These are phyloP conservation scores for Zaprionus ornatus DNA, from an alignment of 1,140 invertebrate genomes.

Conservation along the genomic window DNA sequence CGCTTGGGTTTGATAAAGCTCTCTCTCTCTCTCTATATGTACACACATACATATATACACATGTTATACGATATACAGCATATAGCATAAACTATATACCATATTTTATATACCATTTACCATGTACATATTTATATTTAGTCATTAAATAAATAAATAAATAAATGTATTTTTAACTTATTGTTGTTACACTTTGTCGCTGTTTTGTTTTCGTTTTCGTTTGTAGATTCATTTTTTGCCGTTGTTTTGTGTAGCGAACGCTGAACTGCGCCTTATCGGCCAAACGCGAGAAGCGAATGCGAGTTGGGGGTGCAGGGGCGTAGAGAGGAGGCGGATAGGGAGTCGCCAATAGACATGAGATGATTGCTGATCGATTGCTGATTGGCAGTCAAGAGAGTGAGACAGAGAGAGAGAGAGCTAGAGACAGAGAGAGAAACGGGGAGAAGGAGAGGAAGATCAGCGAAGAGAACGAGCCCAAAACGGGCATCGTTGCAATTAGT, in stretches of 20 bases:
- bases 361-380: not conserved
- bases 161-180: slow-evolving; percentile 33
- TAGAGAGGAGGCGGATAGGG: not conserved
- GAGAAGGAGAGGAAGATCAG: not conserved
- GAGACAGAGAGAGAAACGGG: not conserved
- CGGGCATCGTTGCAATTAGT: slow-evolving; percentile 13
- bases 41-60: not conserved
- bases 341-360: not conserved
- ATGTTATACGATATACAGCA: no score
- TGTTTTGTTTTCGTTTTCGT: slow-evolving; percentile 6
- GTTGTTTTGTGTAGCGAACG: slow-evolving; percentile 38
- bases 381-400: not conserved
- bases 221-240: slow-evolving; percentile 20
- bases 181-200: slow-evolving; percentile 35
- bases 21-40: not conserved
- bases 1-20: slow-evolving; percentile 35
- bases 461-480: not conserved
- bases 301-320: not conserved
- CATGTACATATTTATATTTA: slow-evolving; percentile 1
- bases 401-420: no score
- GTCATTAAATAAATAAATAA: not conserved
- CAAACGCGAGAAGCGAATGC: slow-evolving; percentile 17
- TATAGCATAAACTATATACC: not conserved
- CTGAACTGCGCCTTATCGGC: slow-evolving; percentile 47
- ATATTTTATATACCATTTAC: not conserved